Evolutionary conservation across 2,797 vertebrate genomes (phyloP).

Genomic region (Bucorvus abyssinicus): DNA sequence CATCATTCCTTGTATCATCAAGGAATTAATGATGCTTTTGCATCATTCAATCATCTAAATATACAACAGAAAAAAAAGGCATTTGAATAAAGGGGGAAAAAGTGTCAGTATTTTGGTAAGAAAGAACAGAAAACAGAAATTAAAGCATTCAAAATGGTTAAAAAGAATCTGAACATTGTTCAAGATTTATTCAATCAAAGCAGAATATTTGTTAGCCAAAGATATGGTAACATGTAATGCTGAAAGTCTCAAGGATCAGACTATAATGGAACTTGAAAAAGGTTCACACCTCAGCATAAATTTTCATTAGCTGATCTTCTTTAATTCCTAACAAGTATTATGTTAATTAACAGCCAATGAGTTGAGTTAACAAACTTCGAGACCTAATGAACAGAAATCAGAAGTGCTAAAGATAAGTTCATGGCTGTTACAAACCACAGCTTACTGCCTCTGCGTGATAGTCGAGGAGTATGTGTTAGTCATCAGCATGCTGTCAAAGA

Average conservation of each 20-base stretch:
- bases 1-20: not conserved
- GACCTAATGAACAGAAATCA: not conserved
- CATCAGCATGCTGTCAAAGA: not conserved
- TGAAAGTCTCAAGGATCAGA: not conserved
- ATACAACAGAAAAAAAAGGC: not conserved
- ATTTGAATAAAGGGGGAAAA: not conserved
- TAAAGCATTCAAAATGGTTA: not conserved
- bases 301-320: not conserved
- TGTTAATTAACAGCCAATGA: not conserved
- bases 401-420: not conserved
- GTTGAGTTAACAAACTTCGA: not conserved
- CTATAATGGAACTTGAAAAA: not conserved
- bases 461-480: too few relatives aligned
- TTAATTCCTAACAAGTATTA: not conserved
- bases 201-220: not conserved
- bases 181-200: not conserved
- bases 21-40: not conserved
- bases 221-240: not conserved
- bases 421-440: not conserved
- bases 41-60: not conserved
- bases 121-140: not conserved
- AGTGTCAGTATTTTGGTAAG: not conserved
- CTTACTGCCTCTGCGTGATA: not conserved
- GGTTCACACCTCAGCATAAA: not conserved
- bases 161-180: not conserved